Evolutionary conservation across 2,797 vertebrate genomes (phyloP), one percentile per base, ranked within the genome.

Genomic region (Sebastes hubbsi): DNA sequence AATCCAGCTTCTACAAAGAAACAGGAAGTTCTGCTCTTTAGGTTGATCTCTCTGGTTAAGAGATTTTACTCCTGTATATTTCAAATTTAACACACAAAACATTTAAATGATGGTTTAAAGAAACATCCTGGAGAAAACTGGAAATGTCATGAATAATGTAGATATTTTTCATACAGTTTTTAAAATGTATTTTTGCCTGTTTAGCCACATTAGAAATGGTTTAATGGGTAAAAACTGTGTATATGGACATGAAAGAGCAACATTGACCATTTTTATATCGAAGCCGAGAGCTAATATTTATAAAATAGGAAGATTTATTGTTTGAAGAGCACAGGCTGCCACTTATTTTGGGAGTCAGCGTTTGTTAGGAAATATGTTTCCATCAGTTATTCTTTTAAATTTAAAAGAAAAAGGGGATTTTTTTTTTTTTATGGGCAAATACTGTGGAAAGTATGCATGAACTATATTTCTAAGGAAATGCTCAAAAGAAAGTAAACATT

Each of bases 111-210:
- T 85, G 72, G 24, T 49, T 73, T 60, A 32, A 62, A 60, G 70
- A 76, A 85, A 86, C 72, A 77, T 94, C 94, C 93, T 95, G 93
- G 93, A 91, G 74, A 88, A 91, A 94, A 95, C 94, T 95, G 94
- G 94, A 95, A 93, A 85, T 74, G 46, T 77, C 78, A 83, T 13
- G 59, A 78, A 85, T 84, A 85, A 72, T 91, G 83, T 92, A 84
- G 85, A 90, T 92, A 85, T 91, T 85, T 90, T 84, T 88, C 75
- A 71, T 81, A 60, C 66, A 80, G 9, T 58, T 59, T 77, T 60
- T 74, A 18, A 83, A 66, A 66, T 65, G 63, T 66, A 56, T 83
- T 77, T 87, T 87, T 65, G 42, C 71, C 77, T 67, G 32, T 87
- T 80, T 80, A 83, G 77, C 68, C 85, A 78, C 84, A 78, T 77